Conservation (phyloP, 1,140 invertebrate genomes). For the Aphaenogaster ashmeadi region DNA sequence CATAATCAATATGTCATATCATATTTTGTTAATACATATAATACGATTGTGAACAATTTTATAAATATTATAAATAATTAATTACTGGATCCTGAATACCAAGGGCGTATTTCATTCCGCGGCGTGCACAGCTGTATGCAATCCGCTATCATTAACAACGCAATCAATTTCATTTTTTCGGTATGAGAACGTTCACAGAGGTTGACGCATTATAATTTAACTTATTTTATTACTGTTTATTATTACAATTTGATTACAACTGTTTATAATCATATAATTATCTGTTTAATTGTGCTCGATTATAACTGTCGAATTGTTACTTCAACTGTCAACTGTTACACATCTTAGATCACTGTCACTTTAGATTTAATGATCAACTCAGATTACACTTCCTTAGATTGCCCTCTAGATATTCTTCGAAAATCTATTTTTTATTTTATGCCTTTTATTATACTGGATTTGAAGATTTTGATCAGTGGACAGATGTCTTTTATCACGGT, state of each 20-base stretch:
- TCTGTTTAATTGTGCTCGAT: constrained; percentile 2
- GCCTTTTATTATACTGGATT: not conserved
- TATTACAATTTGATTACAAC: not conserved
- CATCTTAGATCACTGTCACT: not conserved
- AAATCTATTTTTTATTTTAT: not conserved
- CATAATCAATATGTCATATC: not conserved
- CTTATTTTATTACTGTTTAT: not conserved
- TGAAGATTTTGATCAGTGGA: not conserved
- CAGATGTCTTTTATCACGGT: constrained; percentile 45
- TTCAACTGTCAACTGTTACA: not conserved
- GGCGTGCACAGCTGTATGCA: constrained; percentile 41
- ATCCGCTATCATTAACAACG: constrained; percentile 56
- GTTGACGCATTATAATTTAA: constrained; percentile 5
- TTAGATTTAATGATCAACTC: not conserved
- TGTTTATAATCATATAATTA: constrained; percentile 5
- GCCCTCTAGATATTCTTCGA: not conserved
- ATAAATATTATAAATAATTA: constrained; percentile 40
- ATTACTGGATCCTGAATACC: constrained; percentile 77
- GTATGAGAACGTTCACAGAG: not conserved
- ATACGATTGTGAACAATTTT: not conserved
- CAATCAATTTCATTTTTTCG: constrained; percentile 57
- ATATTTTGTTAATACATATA: constrained; percentile 23
- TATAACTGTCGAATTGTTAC: constrained; percentile 3
- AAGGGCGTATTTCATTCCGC: constrained; percentile 65
- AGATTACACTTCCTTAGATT: not conserved